These are phyloP conservation scores for Ancistrus triradiatus DNA, from an alignment of 2,113 vertebrate genomes.

Conservation along the genomic window DNA sequence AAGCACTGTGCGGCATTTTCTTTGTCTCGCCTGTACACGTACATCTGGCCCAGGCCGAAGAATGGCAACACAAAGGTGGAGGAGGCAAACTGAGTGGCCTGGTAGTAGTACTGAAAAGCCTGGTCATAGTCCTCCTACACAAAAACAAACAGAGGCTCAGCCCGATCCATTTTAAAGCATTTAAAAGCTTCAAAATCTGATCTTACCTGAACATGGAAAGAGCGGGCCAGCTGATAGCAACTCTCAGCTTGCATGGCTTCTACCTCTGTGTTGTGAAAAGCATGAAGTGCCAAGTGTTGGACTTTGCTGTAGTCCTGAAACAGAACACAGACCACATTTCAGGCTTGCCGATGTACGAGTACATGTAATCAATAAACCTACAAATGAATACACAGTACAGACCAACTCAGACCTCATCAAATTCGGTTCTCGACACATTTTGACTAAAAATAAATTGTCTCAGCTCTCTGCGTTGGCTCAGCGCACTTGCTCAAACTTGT, in stretches of 20 bases:
- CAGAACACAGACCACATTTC: too few species aligned
- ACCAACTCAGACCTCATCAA: too few species aligned
- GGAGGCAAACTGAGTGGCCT: conserved; percentile 97
- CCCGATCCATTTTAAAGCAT: too few species aligned
- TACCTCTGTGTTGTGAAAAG: conserved; percentile 97
- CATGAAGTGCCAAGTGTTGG: conserved; percentile 94
- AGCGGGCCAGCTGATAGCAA: conserved; percentile 94
- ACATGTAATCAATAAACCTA: too few species aligned
- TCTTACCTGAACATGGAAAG: conserved; percentile 93
- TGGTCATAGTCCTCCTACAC: conserved; percentile 95
- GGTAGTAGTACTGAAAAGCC: conserved; percentile 98
- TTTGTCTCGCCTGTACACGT: conserved; percentile 95
- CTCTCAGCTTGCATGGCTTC: conserved; percentile 99
- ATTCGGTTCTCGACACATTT: too few species aligned
- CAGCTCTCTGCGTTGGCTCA: too few species aligned
- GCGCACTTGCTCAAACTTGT: too few species aligned
- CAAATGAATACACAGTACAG: too few species aligned
- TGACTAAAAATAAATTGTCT: too few species aligned
- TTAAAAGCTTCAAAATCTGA: neutral
- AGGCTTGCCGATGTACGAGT: too few species aligned
- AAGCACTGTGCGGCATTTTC: conserved; percentile 98
- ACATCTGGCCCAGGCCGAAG: conserved; percentile 98
- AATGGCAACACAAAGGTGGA: conserved; percentile 95
- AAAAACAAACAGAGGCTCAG: neutral
- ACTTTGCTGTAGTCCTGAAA: conserved; percentile 96